Percentiles rank a stretch among this genome's conserved stretches.
Conservation (phyloP, 1,140 invertebrate genomes). For the Eriocheir sinensis region DNA sequence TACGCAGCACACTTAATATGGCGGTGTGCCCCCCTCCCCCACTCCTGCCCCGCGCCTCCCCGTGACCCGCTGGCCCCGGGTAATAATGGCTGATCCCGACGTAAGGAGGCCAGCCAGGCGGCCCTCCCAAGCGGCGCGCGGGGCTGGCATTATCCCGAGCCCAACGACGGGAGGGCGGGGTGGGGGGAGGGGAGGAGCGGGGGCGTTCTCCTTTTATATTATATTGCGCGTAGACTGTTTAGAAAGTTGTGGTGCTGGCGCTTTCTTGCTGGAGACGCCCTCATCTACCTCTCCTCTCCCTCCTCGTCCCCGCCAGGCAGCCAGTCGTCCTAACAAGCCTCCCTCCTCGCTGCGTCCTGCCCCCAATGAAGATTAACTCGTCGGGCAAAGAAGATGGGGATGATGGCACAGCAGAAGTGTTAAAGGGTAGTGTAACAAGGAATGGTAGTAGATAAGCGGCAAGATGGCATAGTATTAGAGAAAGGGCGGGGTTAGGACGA, state of each 20-base stretch:
- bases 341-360: background rate
- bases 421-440: background rate
- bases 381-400: background rate
- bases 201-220: constrained; percentile 24
- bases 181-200: background rate
- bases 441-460: background rate
- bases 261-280: background rate
- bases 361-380: background rate
- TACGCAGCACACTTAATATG: no score
- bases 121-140: background rate
- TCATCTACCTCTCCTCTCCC: constrained; percentile 8
- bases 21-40: background rate
- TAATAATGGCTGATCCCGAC: background rate
- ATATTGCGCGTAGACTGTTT: constrained; percentile 24
- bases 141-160: background rate
- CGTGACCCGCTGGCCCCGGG: background rate
- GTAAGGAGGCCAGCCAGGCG: background rate
- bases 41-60: background rate
- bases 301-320: no score
- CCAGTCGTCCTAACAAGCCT: no score
- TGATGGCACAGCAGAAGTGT: constrained; percentile 2
- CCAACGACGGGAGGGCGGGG: background rate
- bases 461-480: background rate
- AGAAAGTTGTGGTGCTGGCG: background rate
- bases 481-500: background rate